Conservation (phyloP, 2,888 invertebrate species). For the Arge pagana region DNA sequence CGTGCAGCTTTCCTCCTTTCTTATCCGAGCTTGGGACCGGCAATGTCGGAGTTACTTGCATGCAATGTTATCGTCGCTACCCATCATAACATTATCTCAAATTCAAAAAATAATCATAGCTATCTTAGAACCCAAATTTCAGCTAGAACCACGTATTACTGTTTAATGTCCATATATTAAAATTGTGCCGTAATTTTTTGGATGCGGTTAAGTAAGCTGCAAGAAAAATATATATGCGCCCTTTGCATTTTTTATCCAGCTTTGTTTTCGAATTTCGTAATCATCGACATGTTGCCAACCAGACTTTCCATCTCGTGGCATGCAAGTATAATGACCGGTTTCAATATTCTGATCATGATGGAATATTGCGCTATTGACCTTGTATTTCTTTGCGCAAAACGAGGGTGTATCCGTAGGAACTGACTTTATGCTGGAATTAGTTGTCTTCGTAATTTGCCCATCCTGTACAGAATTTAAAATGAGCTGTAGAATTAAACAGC, state of each 20-base stretch:
- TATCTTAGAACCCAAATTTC: too few species aligned
- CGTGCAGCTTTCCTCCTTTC: too few species aligned
- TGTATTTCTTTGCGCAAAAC: slow-evolving; percentile 1
- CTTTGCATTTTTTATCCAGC: neutral
- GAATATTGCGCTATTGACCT: slow-evolving; percentile 3
- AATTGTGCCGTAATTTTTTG: too few species aligned
- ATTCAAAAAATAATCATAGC: too few species aligned
- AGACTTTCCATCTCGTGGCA: neutral
- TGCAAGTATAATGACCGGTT: slow-evolving; percentile 3
- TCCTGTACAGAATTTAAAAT: neutral
- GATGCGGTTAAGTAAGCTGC: too few species aligned
- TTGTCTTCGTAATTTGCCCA: neutral
- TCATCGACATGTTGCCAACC: neutral
- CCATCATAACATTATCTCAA: too few species aligned
- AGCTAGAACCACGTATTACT: too few species aligned
- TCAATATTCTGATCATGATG: neutral
- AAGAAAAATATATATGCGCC: slow-evolving; percentile 8
- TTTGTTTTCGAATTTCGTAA: neutral
- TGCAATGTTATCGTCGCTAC: too few species aligned
- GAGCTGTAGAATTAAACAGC: slow-evolving; percentile 4
- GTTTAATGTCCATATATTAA: too few species aligned
- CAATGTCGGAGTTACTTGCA: too few species aligned
- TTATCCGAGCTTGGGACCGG: too few species aligned
- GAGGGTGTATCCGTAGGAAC: too few species aligned
- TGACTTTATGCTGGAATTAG: neutral